Evolutionary conservation across 2,888 invertebrate species (phyloP).

Genomic region (Luperina nickerlii): DNA sequence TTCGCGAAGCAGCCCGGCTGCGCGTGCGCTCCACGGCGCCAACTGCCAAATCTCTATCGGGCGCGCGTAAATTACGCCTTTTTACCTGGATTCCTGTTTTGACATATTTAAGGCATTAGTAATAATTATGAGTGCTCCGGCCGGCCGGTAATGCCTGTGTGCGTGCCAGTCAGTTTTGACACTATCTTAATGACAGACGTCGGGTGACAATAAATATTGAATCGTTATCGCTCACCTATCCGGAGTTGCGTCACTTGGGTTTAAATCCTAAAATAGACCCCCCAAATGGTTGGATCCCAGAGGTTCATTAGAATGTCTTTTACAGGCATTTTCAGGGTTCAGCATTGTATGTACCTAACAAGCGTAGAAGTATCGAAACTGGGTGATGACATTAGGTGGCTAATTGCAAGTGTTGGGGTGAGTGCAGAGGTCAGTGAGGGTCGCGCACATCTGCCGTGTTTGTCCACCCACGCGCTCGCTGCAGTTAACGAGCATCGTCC

Average conservation of each 20-base stretch:
- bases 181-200: slow-evolving; percentile 90
- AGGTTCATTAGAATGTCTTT: slow-evolving; percentile 47
- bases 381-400: slow-evolving; percentile 77
- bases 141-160: slow-evolving; percentile 82
- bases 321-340: slow-evolving; percentile 41
- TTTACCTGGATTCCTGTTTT: slow-evolving; percentile 91
- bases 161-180: slow-evolving; percentile 88
- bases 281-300: slow-evolving; percentile 77
- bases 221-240: slow-evolving; percentile 88
- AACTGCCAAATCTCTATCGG: slow-evolving; percentile 90
- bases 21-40: slow-evolving; percentile 84
- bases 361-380: slow-evolving; percentile 60
- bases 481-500: slow-evolving; percentile 83
- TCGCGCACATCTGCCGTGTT: slow-evolving; percentile 87
- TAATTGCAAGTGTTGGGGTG: slow-evolving; percentile 83
- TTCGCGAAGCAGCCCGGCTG: slow-evolving; percentile 80
- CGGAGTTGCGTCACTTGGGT: slow-evolving; percentile 81
- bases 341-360: slow-evolving; percentile 20
- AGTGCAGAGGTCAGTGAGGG: slow-evolving; percentile 80
- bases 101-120: slow-evolving; percentile 91
- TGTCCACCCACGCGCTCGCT: slow-evolving; percentile 83
- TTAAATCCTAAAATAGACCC: slow-evolving; percentile 86
- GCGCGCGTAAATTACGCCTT: slow-evolving; percentile 90
- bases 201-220: slow-evolving; percentile 90
- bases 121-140: slow-evolving; percentile 90